Evolutionary conservation across 2,113 vertebrate species (phyloP).

Genomic region (Cervus canadensis): DNA sequence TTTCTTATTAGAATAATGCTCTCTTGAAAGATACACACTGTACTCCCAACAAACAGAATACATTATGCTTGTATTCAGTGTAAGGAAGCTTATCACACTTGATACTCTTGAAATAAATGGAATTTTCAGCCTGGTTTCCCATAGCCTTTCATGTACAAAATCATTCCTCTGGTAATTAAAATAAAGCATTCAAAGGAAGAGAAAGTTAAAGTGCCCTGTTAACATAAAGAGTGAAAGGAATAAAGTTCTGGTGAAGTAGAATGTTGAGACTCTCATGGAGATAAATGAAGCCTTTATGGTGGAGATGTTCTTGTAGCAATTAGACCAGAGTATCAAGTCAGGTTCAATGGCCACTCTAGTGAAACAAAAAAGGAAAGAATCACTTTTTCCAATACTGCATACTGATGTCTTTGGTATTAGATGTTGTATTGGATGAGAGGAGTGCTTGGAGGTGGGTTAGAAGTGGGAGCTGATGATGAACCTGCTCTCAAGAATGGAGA

Average conservation of each 20-base stretch:
- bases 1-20: neutral
- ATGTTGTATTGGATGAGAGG: neutral
- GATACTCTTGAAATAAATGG: neutral
- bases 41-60: neutral
- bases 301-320: conserved; percentile 79
- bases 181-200: conserved; percentile 56
- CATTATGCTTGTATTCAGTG: neutral
- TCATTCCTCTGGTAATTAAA: conserved; percentile 63
- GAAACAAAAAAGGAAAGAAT: conserved; percentile 72
- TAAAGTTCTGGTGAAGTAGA: neutral
- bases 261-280: conserved; percentile 36
- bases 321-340: conserved; percentile 78
- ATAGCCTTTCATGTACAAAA: conserved; percentile 54
- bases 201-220: conserved; percentile 41
- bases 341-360: conserved; percentile 72
- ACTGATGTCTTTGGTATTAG: neutral
- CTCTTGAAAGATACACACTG: neutral
- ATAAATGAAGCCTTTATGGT: neutral
- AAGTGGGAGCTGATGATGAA: neutral
- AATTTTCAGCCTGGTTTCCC: conserved; percentile 23
- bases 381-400: neutral
- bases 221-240: conserved; percentile 20
- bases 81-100: conserved; percentile 1
- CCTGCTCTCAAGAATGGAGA: neutral
- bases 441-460: neutral